Evolutionary conservation across 2,888 invertebrate species (phyloP), one percentile per base, ranked within the genome.

Genomic region (Eupithecia tripunctaria): DNA sequence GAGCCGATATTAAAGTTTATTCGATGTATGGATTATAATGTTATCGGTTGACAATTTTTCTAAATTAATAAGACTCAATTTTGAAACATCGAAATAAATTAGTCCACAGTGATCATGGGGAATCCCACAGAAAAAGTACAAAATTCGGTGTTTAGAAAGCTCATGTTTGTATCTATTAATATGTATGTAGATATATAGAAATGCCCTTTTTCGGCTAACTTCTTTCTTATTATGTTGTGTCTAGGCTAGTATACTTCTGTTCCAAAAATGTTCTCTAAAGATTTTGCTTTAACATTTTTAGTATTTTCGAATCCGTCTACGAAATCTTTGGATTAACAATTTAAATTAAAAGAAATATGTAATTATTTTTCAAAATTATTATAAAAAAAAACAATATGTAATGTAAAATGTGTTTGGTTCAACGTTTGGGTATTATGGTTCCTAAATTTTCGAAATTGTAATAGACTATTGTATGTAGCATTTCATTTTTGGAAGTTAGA

Each of bases 391-490:
- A 82, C 87, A 90, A 84, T 85, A 91, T 91, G 89, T 89, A 91
- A 25, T 89, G 86, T 91, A 92, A 89, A 88, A 90, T 86, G 86
- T 90, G 85, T 93, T 94, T 83, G 90, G 92, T 93, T 94, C 89
- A 93, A 92, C 91, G 91, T 94, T 94, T 93, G 93, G 94, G 94
- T 94, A 94, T 94, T 94, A 94, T 93, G 94, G 94, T 94, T 94
- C 94, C 94, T 94, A 94, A 94, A 94, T 94, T 94, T 93, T 94
- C 93, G 92, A 94, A 94, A 94, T 93, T 94, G 93, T 94, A 94
- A 94, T 93, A 93, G 92, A 92, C 93, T 94, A 94, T 93, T 92
- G 89, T 91, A 91, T 89, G 92, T 94, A 94, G 92, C 88, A 88
- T 91, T 93, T 93, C 88, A 89, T 93, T 94, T 93, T 91, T 92